Percentiles rank a stretch among this genome's conserved stretches.
These are phyloP conservation scores for Carettochelys insculpta DNA, from an alignment of 2,113 vertebrate genomes.

Conservation along the genomic window DNA sequence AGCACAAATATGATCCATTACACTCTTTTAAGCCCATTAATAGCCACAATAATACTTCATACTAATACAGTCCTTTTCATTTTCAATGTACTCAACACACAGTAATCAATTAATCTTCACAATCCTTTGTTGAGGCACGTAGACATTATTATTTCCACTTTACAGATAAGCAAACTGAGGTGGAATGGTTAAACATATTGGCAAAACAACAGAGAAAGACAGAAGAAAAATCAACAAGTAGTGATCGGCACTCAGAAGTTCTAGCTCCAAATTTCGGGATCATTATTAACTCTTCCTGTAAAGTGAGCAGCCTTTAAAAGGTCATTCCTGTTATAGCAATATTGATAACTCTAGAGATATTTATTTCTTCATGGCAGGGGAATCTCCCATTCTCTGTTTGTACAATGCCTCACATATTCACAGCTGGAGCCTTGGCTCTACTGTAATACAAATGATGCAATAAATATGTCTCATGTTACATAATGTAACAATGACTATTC, in stretches of 20 bases:
- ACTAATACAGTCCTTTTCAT: background rate
- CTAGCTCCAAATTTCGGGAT: background rate
- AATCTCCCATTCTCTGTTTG: background rate
- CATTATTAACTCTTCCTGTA: background rate
- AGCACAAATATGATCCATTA: background rate
- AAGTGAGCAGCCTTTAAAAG: fast-evolving
- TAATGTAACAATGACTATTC: background rate
- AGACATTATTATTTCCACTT: background rate
- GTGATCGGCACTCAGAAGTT: background rate
- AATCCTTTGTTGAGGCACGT: background rate
- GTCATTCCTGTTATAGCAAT: background rate
- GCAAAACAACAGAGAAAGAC: background rate
- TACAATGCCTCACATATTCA: background rate
- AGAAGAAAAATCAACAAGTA: background rate
- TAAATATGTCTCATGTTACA: background rate
- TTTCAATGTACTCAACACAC: slow-evolving; percentile 8
- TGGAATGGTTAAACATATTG: background rate
- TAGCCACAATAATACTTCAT: background rate
- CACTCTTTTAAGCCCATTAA: background rate
- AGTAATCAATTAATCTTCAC: background rate
- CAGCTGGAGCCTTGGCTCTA: background rate
- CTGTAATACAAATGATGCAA: background rate
- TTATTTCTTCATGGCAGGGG: background rate
- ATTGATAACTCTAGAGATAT: background rate
- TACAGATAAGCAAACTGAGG: background rate